A percentile compares a stretch with the other conserved stretches of the same genome.
Conservation (phyloP, 2,113 vertebrate genomes). For the Petroica traversi region DNA sequence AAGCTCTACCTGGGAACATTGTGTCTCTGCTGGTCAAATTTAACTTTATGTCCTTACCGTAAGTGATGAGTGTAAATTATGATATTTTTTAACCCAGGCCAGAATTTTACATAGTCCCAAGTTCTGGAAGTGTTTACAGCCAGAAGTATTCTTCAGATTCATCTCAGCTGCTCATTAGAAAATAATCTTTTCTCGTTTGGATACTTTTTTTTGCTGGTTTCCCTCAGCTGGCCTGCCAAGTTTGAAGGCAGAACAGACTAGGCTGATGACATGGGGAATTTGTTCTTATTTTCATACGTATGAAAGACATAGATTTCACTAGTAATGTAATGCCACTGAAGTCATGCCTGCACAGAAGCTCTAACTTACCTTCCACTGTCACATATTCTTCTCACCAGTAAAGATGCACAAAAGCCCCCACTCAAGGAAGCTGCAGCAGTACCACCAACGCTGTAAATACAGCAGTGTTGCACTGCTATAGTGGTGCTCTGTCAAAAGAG, state of each 20-base stretch:
- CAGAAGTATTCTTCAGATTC: neutral
- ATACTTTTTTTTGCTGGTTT: neutral
- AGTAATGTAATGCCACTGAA: neutral
- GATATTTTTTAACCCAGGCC: neutral
- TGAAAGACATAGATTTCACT: neutral
- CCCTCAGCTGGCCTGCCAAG: neutral
- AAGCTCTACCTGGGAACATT: neutral
- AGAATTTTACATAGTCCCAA: neutral
- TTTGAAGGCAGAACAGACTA: neutral
- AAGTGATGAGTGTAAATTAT: neutral
- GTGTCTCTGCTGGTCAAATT: neutral
- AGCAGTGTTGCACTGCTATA: neutral
- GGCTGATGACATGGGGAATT: neutral
- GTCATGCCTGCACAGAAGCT: neutral
- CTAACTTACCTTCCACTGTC: neutral
- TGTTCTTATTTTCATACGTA: neutral
- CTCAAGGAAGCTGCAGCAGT: neutral
- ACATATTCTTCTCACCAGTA: neutral
- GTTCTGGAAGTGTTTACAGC: neutral
- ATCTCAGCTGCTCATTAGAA: neutral
- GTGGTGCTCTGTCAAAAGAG: slow-evolving; percentile 4
- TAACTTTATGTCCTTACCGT: neutral
- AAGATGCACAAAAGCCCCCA: neutral
- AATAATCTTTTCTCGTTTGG: neutral
- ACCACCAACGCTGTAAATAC: neutral